phyloP scores from a whole-genome alignment of 2,113 vertebrate genomes.

The Damaliscus lunatus region DNA sequence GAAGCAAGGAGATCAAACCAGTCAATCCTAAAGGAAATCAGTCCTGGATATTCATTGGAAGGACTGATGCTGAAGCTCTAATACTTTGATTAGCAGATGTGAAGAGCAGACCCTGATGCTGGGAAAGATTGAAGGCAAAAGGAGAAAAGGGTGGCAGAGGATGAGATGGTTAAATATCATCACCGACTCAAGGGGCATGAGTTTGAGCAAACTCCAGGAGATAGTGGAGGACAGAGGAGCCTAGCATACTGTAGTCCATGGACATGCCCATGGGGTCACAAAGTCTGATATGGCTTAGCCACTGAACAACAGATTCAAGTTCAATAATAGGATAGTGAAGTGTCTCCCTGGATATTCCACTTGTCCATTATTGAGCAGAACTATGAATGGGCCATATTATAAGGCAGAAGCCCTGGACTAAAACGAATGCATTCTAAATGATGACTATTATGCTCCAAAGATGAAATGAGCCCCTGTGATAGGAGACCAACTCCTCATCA shows the following conservation, averaged over 20 bases:
- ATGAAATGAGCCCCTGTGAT: not conserved
- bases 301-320: not conserved
- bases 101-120: not conserved
- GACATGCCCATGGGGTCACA: not conserved
- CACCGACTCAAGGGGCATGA: not conserved
- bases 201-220: not conserved
- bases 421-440: not conserved
- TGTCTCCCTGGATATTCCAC: not conserved
- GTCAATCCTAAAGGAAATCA: not conserved
- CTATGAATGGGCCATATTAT: not conserved
- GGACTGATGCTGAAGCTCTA: not conserved
- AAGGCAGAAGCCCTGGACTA: not conserved
- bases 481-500: not conserved
- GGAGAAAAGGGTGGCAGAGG: not conserved
- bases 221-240: not conserved
- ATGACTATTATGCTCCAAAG: not conserved
- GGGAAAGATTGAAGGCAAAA: not conserved
- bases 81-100: not conserved
- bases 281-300: not conserved
- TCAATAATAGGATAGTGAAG: not conserved
- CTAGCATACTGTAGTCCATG: not conserved
- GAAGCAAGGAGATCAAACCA: not conserved
- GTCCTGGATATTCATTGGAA: not conserved
- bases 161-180: not conserved
- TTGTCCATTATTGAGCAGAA: not conserved